Evolutionary conservation across 2,888 invertebrate species (phyloP), one percentile per base, ranked within the genome.

Genomic region (Drosophila fulvimacula): DNA sequence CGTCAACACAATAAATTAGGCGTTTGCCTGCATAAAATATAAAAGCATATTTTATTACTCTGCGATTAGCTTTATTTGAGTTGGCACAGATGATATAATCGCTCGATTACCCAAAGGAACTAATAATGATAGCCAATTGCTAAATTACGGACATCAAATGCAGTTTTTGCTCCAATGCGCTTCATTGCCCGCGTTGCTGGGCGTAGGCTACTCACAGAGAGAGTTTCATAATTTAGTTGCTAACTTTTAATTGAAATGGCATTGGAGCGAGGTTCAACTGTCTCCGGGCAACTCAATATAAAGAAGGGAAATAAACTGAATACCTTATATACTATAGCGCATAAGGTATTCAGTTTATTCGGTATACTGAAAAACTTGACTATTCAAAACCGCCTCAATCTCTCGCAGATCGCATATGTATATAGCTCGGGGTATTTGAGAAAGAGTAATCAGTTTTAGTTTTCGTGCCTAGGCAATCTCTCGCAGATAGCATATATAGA

Each of bases 191-290:
- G 13, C 41, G 51, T 48, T 38, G 52, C 48, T 69, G 34, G 17
- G 44, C 56, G 44, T 46, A 39, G 57, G 59, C 58, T 62, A 65
- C 70, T 68, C 60, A 52, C 71, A 82, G 69, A 66, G 60, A 71
- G 60, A 38, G 65, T 76, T 72, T 59, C 24, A 19, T 44, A 76
- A 83, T 67, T 83, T 60, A 48, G 36, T 69, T 77, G 55, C 4
- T 34, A 81, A 87, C 59, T 87, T 83, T 46, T 77, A 87, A 83
- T 83, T 72, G 66, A 83, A 87, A 69, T 44, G 41, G 49, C 66
- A 69, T 82, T 67, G 58, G 76, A 30, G 9, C 24, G 39, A n/a
- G n/a, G n/a, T n/a, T n/a, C n/a, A n/a, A 38, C 51, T 49, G 42
- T 24, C 60, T 34, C 42, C 53, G 51, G 27, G 27, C 24, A 24